Evolutionary conservation across 2,888 invertebrate species (phyloP).

Genomic region (Ectemnius lituratus): DNA sequence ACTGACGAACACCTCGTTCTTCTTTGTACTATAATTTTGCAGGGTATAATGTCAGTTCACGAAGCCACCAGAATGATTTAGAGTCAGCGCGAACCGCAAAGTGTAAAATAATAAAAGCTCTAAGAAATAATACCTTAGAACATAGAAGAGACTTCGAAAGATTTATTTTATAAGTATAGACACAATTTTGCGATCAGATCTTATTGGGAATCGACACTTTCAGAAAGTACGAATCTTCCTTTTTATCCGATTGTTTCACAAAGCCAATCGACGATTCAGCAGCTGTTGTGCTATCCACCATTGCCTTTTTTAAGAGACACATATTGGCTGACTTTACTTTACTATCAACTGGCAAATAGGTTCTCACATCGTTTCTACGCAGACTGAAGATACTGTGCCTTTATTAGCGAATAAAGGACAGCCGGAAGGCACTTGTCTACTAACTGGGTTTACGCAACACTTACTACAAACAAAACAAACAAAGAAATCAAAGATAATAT

Average conservation of each 20-base stretch:
- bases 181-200: too few species aligned
- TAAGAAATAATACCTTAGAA: too few species aligned
- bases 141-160: too few species aligned
- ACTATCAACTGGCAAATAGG: conserved; percentile 32
- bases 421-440: too few species aligned
- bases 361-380: conserved; percentile 55
- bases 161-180: too few species aligned
- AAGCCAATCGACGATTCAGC: conserved; percentile 54
- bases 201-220: too few species aligned
- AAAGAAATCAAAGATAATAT: too few species aligned
- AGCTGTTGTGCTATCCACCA: conserved; percentile 44
- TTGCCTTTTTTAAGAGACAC: conserved; percentile 38
- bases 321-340: conserved; percentile 51
- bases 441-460: too few species aligned
- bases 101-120: too few species aligned
- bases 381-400: conserved; percentile 38
- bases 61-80: too few species aligned
- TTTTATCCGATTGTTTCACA: conserved; percentile 38
- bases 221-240: conserved; percentile 30
- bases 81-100: too few species aligned
- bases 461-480: too few species aligned
- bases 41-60: background rate
- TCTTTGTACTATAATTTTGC: background rate
- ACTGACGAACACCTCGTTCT: background rate
- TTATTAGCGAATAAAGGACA: conserved; percentile 45